Evolutionary conservation across 2,113 vertebrate genomes (phyloP).

Genomic region (Leptobrachium ailaonicum): DNA sequence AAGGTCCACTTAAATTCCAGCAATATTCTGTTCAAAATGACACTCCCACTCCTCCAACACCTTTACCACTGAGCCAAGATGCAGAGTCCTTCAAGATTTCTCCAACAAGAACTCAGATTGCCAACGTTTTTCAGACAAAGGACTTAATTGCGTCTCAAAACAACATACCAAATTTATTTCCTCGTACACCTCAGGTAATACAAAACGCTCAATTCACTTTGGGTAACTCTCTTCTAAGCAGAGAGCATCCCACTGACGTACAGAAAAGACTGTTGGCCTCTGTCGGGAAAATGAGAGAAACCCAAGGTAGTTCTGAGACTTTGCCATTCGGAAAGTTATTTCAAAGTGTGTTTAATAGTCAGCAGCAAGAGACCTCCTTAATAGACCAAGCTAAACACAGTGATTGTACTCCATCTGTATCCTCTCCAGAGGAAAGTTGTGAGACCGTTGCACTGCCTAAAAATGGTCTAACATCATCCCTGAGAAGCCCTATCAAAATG

Average conservation of each 20-base stretch:
- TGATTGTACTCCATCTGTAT: slow-evolving; percentile 64
- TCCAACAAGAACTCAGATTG: slow-evolving; percentile 63
- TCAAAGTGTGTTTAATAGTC: slow-evolving; percentile 69
- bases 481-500: slow-evolving; percentile 74
- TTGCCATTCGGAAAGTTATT: slow-evolving; percentile 59
- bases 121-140: slow-evolving; percentile 68
- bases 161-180: slow-evolving; percentile 67
- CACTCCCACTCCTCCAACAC: slow-evolving; percentile 56
- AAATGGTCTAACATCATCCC: slow-evolving; percentile 68
- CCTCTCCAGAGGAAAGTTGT: slow-evolving; percentile 64
- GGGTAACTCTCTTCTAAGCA: slow-evolving; percentile 60
- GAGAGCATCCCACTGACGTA: slow-evolving; percentile 63
- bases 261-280: slow-evolving; percentile 65
- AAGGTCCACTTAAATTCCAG: slow-evolving; percentile 63
- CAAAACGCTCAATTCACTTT: slow-evolving; percentile 63
- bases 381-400: slow-evolving; percentile 64
- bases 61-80: slow-evolving; percentile 57
- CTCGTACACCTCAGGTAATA: slow-evolving; percentile 65
- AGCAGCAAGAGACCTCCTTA: slow-evolving; percentile 63
- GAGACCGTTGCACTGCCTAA: slow-evolving; percentile 63
- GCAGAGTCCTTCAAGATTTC: slow-evolving; percentile 66
- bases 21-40: slow-evolving; percentile 60
- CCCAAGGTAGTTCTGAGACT: slow-evolving; percentile 57
- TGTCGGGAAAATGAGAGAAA: slow-evolving; percentile 66
- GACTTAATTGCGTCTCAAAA: slow-evolving; percentile 68